phyloP scores from a whole-genome alignment of 2,888 invertebrate species.

The Selenia dentaria region DNA sequence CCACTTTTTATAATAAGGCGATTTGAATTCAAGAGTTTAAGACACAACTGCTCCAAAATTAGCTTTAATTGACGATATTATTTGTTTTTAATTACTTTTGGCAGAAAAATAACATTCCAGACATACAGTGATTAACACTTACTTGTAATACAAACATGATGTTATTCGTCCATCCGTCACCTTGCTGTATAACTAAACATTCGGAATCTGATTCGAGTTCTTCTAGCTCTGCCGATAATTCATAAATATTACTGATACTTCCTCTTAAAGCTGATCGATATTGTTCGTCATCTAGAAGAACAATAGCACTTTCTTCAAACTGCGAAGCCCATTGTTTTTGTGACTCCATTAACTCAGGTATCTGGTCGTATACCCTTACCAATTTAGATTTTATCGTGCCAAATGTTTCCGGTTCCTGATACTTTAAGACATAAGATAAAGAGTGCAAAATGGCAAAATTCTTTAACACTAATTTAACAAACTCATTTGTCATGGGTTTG shows the following conservation, averaged over 20 bases:
- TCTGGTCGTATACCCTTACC: not conserved
- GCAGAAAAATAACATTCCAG: not conserved
- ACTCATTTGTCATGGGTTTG: conserved; percentile 35
- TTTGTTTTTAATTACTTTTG: no score
- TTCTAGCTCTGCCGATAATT: not conserved
- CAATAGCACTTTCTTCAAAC: not conserved
- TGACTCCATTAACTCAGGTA: conserved; percentile 2
- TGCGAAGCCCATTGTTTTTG: conserved; percentile 1
- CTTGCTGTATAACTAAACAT: conserved; percentile 44
- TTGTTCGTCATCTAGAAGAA: not conserved
- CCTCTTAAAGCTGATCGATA: conserved; percentile 11
- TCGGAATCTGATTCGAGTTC: conserved; percentile 22
- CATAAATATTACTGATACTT: not conserved
- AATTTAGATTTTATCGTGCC: not conserved
- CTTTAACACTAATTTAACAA: conserved; percentile 39
- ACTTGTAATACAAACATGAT: conserved; percentile 44
- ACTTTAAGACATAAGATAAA: conserved; percentile 42
- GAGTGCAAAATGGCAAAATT: conserved; percentile 44
- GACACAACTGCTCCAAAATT: no score
- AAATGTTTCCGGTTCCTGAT: conserved; percentile 35
- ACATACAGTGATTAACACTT: no score
- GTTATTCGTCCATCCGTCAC: conserved; percentile 54
- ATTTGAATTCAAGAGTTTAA: no score
- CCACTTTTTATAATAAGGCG: no score
- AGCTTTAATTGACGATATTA: no score